phyloP scores from a whole-genome alignment of 2,797 vertebrate species.

The Fundulus diaphanus region DNA sequence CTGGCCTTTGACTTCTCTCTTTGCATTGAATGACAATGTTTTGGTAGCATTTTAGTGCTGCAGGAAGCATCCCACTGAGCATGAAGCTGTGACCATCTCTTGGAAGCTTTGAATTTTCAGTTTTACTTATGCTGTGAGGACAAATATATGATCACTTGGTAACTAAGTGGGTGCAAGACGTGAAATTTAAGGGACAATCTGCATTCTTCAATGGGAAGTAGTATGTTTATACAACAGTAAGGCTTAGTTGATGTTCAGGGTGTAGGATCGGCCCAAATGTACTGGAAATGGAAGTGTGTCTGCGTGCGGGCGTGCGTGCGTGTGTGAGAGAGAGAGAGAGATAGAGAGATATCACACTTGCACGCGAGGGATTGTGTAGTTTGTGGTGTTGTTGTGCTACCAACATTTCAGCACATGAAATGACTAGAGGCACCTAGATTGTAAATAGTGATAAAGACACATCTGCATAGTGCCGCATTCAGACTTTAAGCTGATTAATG shows the following conservation, averaged over 20 bases:
- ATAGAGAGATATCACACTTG: too few species aligned
- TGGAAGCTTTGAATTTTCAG: slow-evolving; percentile 35
- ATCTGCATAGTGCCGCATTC: slow-evolving; percentile 28
- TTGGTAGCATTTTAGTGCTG: slow-evolving; percentile 48
- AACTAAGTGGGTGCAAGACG: background rate
- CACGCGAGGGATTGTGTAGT: slow-evolving; percentile 34
- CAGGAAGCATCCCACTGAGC: slow-evolving; percentile 56
- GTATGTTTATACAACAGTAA: background rate
- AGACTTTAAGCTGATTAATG: slow-evolving; percentile 40
- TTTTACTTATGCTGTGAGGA: background rate
- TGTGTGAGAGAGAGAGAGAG: background rate
- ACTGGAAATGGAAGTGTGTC: background rate
- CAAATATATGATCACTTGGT: background rate
- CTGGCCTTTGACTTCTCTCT: slow-evolving; percentile 56
- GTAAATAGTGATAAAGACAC: slow-evolving; percentile 42
- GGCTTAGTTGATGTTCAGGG: background rate
- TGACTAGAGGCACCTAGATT: slow-evolving; percentile 30
- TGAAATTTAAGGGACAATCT: background rate
- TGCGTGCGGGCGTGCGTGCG: background rate
- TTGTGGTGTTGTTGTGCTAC: slow-evolving; percentile 19
- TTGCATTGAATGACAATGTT: slow-evolving; percentile 67
- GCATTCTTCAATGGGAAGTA: background rate
- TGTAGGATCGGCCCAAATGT: background rate
- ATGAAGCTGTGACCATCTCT: slow-evolving; percentile 63
- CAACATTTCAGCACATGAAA: slow-evolving; percentile 39